Evolutionary conservation across 1,140 invertebrate species (phyloP).

Genomic region (Calephelis nemesis): DNA sequence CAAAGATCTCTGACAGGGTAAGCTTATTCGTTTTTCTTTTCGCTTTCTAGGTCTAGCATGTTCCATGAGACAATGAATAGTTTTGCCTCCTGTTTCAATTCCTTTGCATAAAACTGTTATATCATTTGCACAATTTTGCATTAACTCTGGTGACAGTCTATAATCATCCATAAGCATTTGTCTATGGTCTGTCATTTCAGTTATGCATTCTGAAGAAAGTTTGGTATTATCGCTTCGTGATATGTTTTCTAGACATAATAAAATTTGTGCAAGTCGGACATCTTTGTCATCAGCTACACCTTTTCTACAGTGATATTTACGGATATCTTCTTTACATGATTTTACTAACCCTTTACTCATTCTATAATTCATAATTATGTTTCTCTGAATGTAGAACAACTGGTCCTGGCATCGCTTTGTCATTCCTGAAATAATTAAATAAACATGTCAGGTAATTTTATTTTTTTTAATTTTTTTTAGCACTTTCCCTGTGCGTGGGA

Average conservation of each 20-base stretch:
- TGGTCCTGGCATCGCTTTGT: conserved; percentile 89
- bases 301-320: conserved; percentile 87
- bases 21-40: conserved; percentile 81
- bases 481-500: too few relatives aligned
- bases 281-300: conserved; percentile 89
- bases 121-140: conserved; percentile 92
- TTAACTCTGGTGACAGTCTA: conserved; percentile 93
- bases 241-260: conserved; percentile 94
- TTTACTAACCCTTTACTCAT: conserved; percentile 92
- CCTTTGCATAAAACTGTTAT: conserved; percentile 87
- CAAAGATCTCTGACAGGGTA: conserved; percentile 85
- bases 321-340: conserved; percentile 95
- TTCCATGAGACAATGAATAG: conserved; percentile 97
- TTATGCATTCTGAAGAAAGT: conserved; percentile 87
- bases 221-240: conserved; percentile 86
- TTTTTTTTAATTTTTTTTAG: too few relatives aligned
- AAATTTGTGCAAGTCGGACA: conserved; percentile 92
- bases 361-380: conserved; percentile 94
- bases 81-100: conserved; percentile 89
- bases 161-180: conserved; percentile 96
- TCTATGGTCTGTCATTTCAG: conserved; percentile 94
- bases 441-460: not conserved
- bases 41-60: conserved; percentile 85
- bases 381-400: conserved; percentile 89
- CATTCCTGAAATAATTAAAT: conserved; percentile 72